Evolutionary conservation across 2,888 invertebrate species (phyloP).

Genomic region (Hoplodrina ambigua): DNA sequence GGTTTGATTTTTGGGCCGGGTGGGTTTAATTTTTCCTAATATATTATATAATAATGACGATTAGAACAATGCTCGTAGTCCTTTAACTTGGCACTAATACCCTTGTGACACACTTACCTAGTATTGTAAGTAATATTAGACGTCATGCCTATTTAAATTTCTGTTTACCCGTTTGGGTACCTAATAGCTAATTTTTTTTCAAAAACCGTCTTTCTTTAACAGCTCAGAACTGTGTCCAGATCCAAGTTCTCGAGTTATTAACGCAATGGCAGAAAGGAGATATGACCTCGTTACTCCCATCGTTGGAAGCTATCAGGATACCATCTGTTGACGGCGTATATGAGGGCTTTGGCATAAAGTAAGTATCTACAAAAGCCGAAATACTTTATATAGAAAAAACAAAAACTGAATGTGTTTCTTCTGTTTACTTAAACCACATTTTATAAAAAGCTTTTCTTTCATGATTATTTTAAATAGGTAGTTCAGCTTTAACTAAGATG

Average conservation of each 20-base stretch:
- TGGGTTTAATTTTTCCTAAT: background rate
- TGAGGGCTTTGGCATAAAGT: constrained; percentile 65
- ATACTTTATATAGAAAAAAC: too few relatives aligned
- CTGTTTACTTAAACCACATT: too few relatives aligned
- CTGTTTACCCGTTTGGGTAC: background rate
- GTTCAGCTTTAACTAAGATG: too few relatives aligned
- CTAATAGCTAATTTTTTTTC: background rate
- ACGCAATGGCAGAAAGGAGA: constrained; percentile 62
- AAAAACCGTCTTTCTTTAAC: constrained; percentile 12
- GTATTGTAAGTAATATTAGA: too few relatives aligned
- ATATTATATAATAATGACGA: too few relatives aligned
- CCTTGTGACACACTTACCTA: too few relatives aligned
- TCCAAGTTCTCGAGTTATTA: constrained; percentile 58
- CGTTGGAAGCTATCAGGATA: constrained; percentile 53
- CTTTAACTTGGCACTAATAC: too few relatives aligned
- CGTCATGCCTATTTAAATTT: background rate
- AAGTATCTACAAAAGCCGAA: too few relatives aligned
- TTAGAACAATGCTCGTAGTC: too few relatives aligned
- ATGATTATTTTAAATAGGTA: too few relatives aligned
- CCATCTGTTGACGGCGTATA: constrained; percentile 62
- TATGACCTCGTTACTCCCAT: constrained; percentile 53
- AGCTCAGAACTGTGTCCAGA: constrained; percentile 62
- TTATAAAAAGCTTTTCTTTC: too few relatives aligned
- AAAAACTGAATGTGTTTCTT: too few relatives aligned
- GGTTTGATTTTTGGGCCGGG: background rate